These are phyloP conservation scores for Typhlomys cinereus DNA, from an alignment of 2,113 vertebrate species.

Conservation along the genomic window DNA sequence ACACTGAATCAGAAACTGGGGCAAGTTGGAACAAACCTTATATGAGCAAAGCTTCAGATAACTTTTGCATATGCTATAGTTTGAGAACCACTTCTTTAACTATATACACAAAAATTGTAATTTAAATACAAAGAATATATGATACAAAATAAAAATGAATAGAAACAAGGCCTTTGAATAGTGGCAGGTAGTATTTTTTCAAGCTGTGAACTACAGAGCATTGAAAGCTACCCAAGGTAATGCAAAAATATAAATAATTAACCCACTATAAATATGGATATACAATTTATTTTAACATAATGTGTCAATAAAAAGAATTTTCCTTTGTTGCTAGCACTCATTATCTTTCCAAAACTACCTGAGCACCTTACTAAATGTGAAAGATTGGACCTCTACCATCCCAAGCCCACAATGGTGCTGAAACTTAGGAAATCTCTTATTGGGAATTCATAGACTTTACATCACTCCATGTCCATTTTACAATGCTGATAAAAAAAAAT, in stretches of 20 bases:
- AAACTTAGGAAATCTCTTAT: background rate
- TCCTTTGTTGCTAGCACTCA: background rate
- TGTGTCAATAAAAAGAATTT: background rate
- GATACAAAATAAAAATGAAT: background rate
- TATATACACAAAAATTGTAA: accelerated
- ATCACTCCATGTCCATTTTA: background rate
- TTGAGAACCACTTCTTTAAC: background rate
- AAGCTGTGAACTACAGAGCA: background rate
- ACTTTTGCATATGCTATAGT: background rate
- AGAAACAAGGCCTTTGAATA: background rate
- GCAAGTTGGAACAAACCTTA: accelerated
- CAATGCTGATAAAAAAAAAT: background rate
- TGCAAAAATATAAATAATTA: background rate
- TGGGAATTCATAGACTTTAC: background rate
- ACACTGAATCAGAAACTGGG: background rate
- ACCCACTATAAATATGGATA: background rate
- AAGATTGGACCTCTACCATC: background rate
- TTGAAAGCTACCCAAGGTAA: background rate
- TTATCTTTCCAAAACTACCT: background rate
- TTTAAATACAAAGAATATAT: background rate
- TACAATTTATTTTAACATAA: background rate
- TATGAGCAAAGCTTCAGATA: background rate
- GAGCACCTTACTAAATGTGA: background rate
- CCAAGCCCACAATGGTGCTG: background rate
- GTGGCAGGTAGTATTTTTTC: background rate